Percentiles rank a stretch among this genome's conserved stretches.
phyloP scores from a whole-genome alignment of 2,797 vertebrate species.

The Phrynocephalus forsythii region DNA sequence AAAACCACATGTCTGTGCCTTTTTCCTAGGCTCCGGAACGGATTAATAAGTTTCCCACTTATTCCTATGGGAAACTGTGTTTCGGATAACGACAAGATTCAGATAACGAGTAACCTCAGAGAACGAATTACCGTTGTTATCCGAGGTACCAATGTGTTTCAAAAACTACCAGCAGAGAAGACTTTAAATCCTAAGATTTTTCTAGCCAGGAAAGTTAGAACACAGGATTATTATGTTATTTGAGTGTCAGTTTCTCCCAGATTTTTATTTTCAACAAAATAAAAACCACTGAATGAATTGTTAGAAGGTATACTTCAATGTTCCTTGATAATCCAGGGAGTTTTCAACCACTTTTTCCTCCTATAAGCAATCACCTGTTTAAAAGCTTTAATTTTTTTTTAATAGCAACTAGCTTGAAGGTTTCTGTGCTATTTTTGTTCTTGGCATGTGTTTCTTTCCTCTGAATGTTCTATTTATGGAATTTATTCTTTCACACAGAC shows the following conservation, averaged over 20 bases:
- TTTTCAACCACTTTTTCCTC: constrained; percentile 60
- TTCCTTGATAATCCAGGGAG: constrained; percentile 53
- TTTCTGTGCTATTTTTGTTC: constrained; percentile 8
- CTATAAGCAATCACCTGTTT: constrained; percentile 54
- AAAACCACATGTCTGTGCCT: too few species aligned
- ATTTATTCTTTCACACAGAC: constrained; percentile 1
- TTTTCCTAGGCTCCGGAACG: too few species aligned
- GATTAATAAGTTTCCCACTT: too few species aligned
- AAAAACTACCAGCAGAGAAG: neutral
- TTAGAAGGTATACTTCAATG: constrained; percentile 41
- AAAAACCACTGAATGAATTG: constrained; percentile 59
- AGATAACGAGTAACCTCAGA: too few species aligned
- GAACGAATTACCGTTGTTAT: too few species aligned
- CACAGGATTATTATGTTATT: neutral
- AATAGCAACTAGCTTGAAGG: neutral
- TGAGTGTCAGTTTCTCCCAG: neutral
- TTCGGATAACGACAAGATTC: too few species aligned
- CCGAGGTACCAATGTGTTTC: too few species aligned
- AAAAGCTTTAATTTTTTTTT: constrained; percentile 51
- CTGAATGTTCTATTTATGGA: neutral
- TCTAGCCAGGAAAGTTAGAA: neutral
- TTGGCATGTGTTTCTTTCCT: neutral
- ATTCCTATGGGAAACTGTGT: too few species aligned
- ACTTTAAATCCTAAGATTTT: neutral
- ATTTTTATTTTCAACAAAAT: constrained; percentile 30